These are phyloP conservation scores for Ceratoteleas bidentatus DNA, from an alignment of 1,140 invertebrate genomes.

Conservation along the genomic window DNA sequence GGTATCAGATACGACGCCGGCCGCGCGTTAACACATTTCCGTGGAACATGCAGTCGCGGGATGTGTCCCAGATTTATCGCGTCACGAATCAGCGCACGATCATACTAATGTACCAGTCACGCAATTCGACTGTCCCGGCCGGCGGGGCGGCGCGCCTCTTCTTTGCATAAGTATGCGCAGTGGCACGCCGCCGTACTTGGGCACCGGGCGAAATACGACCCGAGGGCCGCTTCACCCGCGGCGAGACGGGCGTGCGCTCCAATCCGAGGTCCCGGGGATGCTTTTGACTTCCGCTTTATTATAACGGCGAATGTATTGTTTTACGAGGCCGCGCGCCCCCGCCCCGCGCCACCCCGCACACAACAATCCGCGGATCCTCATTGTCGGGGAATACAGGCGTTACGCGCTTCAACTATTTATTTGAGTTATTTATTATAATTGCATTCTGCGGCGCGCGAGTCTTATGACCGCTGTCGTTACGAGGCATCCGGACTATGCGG, in stretches of 20 bases:
- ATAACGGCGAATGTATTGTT: conserved; percentile 68
- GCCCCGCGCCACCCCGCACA: conserved; percentile 19
- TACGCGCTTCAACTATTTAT: conserved; percentile 37
- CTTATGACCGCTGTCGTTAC: too few relatives aligned
- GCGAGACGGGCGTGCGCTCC: conserved; percentile 32
- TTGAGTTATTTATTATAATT: conserved; percentile 53
- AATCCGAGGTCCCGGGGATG: conserved; percentile 60
- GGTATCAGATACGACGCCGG: conserved; percentile 35
- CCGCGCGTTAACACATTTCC: conserved; percentile 60
- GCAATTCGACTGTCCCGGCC: conserved; percentile 51
- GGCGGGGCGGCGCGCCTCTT: conserved; percentile 51
- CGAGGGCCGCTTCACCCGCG: conserved; percentile 44
- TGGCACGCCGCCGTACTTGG: conserved; percentile 42
- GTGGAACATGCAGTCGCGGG: conserved; percentile 33
- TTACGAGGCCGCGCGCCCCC: conserved; percentile 58
- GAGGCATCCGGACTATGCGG: too few relatives aligned
- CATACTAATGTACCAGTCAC: conserved; percentile 57
- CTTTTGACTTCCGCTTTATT: conserved; percentile 69
- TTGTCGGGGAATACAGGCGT: conserved; percentile 45
- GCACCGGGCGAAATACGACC: conserved; percentile 48
- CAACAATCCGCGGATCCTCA: conserved; percentile 57
- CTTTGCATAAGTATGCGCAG: conserved; percentile 60
- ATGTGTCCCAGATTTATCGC: conserved; percentile 57
- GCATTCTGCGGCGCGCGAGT: conserved; percentile 19
- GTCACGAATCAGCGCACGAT: conserved; percentile 47